phyloP scores from a whole-genome alignment of 2,888 invertebrate species.

The Blera fallax region DNA sequence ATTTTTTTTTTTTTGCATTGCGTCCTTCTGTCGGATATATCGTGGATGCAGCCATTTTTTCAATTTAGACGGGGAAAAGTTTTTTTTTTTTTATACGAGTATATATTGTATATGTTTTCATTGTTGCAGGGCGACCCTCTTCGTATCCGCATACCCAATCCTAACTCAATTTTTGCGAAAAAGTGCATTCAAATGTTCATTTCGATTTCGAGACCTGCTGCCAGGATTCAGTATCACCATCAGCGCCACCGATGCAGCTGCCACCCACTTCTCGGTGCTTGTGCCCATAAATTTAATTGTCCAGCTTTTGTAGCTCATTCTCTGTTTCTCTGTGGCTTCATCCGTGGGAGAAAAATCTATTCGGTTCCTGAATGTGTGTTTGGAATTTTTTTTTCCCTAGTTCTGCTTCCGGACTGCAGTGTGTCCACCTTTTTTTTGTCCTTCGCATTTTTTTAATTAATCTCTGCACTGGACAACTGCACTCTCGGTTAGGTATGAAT shows the following conservation, averaged over 20 bases:
- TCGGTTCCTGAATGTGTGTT: slow-evolving; percentile 40
- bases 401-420: slow-evolving; percentile 44
- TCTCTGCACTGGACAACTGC: slow-evolving; percentile 70
- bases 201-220: slow-evolving; percentile 58
- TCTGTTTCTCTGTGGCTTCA: slow-evolving; percentile 59
- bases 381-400: slow-evolving; percentile 38
- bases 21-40: slow-evolving; percentile 61
- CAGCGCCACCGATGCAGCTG: no score
- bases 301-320: slow-evolving; percentile 72
- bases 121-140: not conserved
- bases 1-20: slow-evolving; percentile 10
- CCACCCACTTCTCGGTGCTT: slow-evolving; percentile 53
- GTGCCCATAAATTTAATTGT: slow-evolving; percentile 72
- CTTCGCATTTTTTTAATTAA: slow-evolving; percentile 66
- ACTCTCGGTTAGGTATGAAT: slow-evolving; percentile 24
- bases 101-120: not conserved
- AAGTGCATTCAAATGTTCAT: slow-evolving; percentile 72
- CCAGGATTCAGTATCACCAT: slow-evolving; percentile 21
- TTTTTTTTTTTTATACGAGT: no score
- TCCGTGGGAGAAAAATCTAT: slow-evolving; percentile 70
- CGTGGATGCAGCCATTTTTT: slow-evolving; percentile 64
- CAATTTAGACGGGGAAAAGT: slow-evolving; percentile 42
- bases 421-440: slow-evolving; percentile 24
- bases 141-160: slow-evolving; percentile 27
- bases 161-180: slow-evolving; percentile 69